Percentiles rank a stretch among this genome's conserved stretches.
Conservation (phyloP, 2,113 vertebrate species). For the Scatophagus argus region DNA sequence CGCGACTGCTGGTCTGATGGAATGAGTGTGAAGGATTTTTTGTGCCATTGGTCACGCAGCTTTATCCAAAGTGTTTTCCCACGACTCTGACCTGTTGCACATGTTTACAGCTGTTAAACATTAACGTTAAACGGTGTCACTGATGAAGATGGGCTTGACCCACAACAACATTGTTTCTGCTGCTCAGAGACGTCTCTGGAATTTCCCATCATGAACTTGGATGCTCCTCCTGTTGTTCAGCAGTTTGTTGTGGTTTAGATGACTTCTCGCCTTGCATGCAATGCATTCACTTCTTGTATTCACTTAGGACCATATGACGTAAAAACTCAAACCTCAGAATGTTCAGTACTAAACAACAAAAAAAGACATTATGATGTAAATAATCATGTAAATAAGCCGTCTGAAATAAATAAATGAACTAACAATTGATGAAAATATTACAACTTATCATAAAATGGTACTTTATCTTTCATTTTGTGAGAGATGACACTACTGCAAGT, state of each 20-base stretch:
- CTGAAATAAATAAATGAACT: too few relatives aligned
- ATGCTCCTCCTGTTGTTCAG: not conserved
- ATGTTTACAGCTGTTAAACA: too few relatives aligned
- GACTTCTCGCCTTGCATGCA: not conserved
- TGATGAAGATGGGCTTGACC: not conserved
- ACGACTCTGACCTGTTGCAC: not conserved
- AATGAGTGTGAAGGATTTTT: not conserved
- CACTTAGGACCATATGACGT: too few relatives aligned
- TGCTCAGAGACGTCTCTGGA: conserved; percentile 1
- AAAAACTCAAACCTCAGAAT: too few relatives aligned
- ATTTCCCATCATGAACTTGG: conserved; percentile 23
- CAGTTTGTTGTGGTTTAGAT: conserved; percentile 2
- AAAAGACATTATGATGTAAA: too few relatives aligned
- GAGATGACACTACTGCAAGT: too few relatives aligned
- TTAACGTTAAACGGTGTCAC: too few relatives aligned
- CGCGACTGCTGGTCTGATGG: not conserved
- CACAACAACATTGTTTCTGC: not conserved
- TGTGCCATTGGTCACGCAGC: not conserved
- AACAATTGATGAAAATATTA: too few relatives aligned
- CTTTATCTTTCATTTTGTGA: too few relatives aligned
- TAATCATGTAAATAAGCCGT: too few relatives aligned
- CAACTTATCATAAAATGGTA: too few relatives aligned
- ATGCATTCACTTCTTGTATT: not conserved
- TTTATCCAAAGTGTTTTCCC: not conserved
- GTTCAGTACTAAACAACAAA: too few relatives aligned